Conservation (phyloP, 2,797 vertebrate species). For the Naso thynnoides region DNA sequence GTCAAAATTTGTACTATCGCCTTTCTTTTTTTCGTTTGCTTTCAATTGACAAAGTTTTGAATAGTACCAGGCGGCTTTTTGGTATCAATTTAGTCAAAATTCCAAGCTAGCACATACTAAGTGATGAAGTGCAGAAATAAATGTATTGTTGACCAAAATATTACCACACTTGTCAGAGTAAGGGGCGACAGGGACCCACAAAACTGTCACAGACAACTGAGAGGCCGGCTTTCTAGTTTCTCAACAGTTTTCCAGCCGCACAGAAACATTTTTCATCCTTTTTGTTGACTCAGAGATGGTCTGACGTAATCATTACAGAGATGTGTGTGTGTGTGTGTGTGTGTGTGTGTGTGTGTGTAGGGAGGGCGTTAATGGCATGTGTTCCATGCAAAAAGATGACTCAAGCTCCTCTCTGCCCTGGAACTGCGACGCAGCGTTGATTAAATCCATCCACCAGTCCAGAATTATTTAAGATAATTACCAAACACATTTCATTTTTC, state of each 20-base stretch:
- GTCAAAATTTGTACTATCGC: too few species aligned
- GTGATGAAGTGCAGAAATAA: too few species aligned
- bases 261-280: background rate
- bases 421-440: conserved; percentile 36
- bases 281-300: background rate
- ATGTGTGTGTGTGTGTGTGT: background rate
- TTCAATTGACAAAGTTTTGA: too few species aligned
- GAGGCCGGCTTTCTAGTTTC: background rate
- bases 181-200: background rate
- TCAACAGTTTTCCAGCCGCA: background rate
- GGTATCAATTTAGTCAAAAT: too few species aligned
- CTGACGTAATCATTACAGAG: background rate
- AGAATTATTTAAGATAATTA: conserved; percentile 60
- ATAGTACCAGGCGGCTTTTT: too few species aligned
- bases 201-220: background rate
- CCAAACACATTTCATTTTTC: conserved; percentile 42
- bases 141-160: background rate
- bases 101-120: too few species aligned
- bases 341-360: background rate
- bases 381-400: conserved; percentile 33
- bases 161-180: background rate
- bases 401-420: conserved; percentile 24
- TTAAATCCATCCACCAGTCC: conserved; percentile 40
- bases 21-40: too few species aligned
- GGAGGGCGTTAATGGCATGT: background rate